Conservation (phyloP, 2,113 vertebrate genomes). For the Pygoscelis antarcticus region DNA sequence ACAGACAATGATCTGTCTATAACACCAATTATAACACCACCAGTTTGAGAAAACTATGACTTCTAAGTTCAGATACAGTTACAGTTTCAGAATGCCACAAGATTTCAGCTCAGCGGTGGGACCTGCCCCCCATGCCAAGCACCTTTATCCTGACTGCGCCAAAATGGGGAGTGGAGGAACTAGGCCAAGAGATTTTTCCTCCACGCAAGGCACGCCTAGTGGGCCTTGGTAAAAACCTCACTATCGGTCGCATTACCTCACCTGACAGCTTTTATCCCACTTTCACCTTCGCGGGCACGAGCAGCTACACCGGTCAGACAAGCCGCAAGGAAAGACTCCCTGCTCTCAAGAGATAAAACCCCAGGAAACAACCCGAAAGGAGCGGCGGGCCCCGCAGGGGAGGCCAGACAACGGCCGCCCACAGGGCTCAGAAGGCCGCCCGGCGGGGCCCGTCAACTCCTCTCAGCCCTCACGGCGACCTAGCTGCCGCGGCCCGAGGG, state of each 20-base stretch:
- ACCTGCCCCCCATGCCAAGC: neutral
- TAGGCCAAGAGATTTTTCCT: neutral
- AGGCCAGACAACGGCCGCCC: neutral
- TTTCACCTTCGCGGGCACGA: fast-evolving
- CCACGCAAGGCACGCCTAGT: fast-evolving
- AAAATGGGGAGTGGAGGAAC: neutral
- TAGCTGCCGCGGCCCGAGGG: neutral
- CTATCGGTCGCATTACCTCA: fast-evolving
- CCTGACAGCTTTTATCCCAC: neutral
- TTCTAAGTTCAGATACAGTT: neutral
- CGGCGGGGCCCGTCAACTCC: neutral
- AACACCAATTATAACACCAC: neutral
- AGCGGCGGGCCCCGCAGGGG: no score
- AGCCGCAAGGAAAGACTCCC: fast-evolving
- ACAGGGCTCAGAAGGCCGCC: no score
- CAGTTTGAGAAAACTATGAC: fast-evolving
- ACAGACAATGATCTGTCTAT: fast-evolving
- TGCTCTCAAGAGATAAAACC: fast-evolving
- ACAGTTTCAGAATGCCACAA: fast-evolving
- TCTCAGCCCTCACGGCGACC: neutral
- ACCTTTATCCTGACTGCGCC: neutral
- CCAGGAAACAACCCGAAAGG: fast-evolving
- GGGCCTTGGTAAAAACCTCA: neutral
- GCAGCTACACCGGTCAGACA: fast-evolving
- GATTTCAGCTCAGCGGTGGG: neutral